Conservation (phyloP, 2,113 vertebrate species). For the Herpetotheres cachinnans region DNA sequence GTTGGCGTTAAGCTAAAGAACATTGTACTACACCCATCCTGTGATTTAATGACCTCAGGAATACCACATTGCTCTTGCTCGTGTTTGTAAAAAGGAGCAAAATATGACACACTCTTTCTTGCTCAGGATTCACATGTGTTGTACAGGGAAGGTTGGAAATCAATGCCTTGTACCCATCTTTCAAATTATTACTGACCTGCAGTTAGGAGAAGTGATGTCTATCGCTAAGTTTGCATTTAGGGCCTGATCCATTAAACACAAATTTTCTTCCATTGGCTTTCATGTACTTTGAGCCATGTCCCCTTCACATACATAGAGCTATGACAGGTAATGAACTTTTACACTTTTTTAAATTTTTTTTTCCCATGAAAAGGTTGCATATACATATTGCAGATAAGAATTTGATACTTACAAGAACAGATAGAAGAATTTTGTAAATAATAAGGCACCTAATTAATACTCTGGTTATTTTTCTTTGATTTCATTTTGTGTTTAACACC, state of each 20-base stretch:
- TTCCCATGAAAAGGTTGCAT: rapidly evolving
- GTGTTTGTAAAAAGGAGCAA: background rate
- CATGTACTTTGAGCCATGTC: rapidly evolving
- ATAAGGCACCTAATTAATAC: background rate
- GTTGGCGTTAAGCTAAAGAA: background rate
- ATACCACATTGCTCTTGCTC: background rate
- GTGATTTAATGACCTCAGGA: background rate
- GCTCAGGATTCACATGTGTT: background rate
- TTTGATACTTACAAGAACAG: background rate
- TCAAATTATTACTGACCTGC: background rate
- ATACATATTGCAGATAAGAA: background rate
- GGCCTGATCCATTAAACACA: background rate
- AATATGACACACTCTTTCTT: background rate
- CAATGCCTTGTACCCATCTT: background rate
- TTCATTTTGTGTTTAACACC: background rate
- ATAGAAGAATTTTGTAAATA: background rate
- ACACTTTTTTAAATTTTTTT: background rate
- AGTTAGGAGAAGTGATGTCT: background rate
- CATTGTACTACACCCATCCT: background rate
- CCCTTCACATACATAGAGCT: background rate
- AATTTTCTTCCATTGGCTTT: background rate
- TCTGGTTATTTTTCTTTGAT: background rate
- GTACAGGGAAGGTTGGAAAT: background rate
- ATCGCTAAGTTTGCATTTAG: background rate
- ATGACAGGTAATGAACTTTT: too few species aligned